Evolutionary conservation across 1,140 invertebrate species (phyloP).

Genomic region (Drosophila hydei): DNA sequence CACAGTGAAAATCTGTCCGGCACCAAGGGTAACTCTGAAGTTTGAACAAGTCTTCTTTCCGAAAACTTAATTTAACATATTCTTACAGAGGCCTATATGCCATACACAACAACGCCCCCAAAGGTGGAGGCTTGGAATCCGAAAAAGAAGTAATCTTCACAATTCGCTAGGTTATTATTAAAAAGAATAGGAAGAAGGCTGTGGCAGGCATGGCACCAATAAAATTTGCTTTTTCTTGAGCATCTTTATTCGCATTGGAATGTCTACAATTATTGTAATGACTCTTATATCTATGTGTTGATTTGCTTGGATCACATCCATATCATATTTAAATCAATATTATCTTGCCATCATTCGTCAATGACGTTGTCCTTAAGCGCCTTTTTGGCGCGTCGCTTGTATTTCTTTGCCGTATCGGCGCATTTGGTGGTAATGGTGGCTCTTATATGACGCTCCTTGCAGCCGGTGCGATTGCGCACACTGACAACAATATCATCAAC

Average conservation of each 20-base stretch:
- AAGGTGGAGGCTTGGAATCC: conserved; percentile 95
- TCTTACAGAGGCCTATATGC: conserved; percentile 89
- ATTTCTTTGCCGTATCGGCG: conserved; percentile 86
- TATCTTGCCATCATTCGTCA: background rate
- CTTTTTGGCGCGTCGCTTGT: conserved; percentile 62
- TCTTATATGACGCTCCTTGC: conserved; percentile 69
- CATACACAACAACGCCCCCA: conserved; percentile 93
- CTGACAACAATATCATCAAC: conserved; percentile 81
- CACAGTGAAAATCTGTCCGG: conserved; percentile 94
- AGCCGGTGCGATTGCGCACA: conserved; percentile 67
- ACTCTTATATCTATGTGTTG: background rate
- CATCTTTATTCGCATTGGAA: conserved; percentile 30
- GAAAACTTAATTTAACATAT: background rate
- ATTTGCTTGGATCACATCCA: conserved; percentile 42
- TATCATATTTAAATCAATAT: background rate
- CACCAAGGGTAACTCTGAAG: conserved; percentile 85
- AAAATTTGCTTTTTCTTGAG: conserved; percentile 43
- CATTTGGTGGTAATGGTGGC: conserved; percentile 86
- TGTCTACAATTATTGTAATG: background rate
- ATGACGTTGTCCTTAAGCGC: conserved; percentile 16
- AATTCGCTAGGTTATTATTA: conserved; percentile 47
- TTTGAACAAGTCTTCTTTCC: background rate
- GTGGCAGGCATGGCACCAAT: conserved; percentile 29
- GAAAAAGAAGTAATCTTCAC: conserved; percentile 43
- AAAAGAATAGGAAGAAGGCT: conserved; percentile 20